Base-by-base conservation (phyloP, 2,113 vertebrate genomes). In the Oxyura jamaicensis region DNA sequence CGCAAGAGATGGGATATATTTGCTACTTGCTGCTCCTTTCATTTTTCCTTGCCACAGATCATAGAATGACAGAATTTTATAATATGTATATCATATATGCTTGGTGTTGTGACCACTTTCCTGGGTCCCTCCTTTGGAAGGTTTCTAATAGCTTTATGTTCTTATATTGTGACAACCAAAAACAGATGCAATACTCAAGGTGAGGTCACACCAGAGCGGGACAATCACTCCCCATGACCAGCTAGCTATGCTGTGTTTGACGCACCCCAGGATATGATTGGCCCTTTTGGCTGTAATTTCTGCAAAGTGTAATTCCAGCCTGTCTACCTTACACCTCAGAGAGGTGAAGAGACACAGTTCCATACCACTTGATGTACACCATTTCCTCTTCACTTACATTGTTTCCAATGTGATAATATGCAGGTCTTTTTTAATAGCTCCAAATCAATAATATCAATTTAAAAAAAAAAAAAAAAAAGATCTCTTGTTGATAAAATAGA, bases 341-440 rank as follows among this genome's bases (percentile, higher is more conserved):
- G 46, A 86, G 29, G 5, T 69, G 33, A 80, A 83, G 9, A 5
- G 12, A 65, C 65, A 33, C 17, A 26, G 15, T 53, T 88, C 68
- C 55, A 4, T 55, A 46, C 5, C 1, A n/a, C 20, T 35, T 77
- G 2, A 10, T 5, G 25, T 44, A 8, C 4, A 35, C 23, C 2
- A 22, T 73, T 75, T 79, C 16, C 10, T 60, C 39, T 72, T 58
- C 13, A 89, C 62, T 68, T 76, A 25, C 36, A 13, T 53, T 66
- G 9, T 79, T 86, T 78, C 5, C 33, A 41, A 12, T 65, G 17
- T 56, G 58, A 53, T 48, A 63, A 23, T 46, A 50, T 11, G 3
- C 9, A 72, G n/a, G 4, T 62, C 73, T 86, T 3, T 16, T 31
- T 83, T 19, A 86, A 10, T 25, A 62, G 11, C 13, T 7, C 8